Base-by-base conservation (phyloP, 2,888 invertebrate genomes). In the Hoplodrina ambigua region DNA sequence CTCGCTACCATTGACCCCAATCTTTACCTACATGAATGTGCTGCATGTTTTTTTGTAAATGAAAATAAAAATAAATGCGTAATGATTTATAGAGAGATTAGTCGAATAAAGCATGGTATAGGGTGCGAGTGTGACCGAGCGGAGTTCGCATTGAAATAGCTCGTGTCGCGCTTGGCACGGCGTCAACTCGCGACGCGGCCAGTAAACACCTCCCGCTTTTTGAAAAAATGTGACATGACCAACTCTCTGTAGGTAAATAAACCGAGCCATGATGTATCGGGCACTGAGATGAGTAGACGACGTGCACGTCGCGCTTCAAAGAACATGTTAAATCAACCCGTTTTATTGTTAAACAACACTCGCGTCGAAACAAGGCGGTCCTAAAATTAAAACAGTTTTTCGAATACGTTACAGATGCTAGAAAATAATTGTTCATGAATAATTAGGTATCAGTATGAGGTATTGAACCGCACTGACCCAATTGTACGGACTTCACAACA, bases 161-260 rank as follows among this genome's bases (percentile, higher is more conserved):
- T 82, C 81, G 85, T 89, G 91, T 93, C 90, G 89, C 87, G 88
- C 76, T 94, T 94, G 95, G 95, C 95, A 94, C 90, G 76, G 82
- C 88, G 84, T 94, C 94, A 94, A 93, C 79, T 89, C 80, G 70
- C 76, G 78, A 82, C 86, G 79, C 73, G 82, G 79, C 85, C 86
- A 84, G 89, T 92, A 91, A 92, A 92, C 91, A 91, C 84, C 81
- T 78, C 76, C 75, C 80, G 87, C 87, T 90, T 90, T 89, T 84
- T 87, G 83, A 90, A 92, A 93, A 93, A 93, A 90, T 88, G 90
- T 90, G 88, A 92, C 91, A 90, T 85, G 82, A 83, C 81, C 79
- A 83, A 81, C 82, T 87, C 85, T 82, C 72, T 69, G 77, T 83
- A 84, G 86, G 88, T 88, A 91, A 91, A 93, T 90, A 92, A 93